Evolutionary conservation across 2,797 vertebrate species (phyloP), one percentile per base, ranked within the genome.

Genomic region (Meriones psammophilus): DNA sequence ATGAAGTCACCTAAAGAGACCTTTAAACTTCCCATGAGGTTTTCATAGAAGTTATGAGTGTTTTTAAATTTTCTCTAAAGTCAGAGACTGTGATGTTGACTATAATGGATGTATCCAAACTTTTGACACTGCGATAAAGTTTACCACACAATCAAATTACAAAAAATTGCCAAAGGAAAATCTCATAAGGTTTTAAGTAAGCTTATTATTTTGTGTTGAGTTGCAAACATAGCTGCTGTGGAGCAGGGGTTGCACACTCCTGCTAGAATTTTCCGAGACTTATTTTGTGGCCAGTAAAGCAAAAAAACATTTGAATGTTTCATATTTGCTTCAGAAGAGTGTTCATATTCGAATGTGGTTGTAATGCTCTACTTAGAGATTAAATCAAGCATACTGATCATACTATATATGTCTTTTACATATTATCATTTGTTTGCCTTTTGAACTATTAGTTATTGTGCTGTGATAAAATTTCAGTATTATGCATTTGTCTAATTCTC

Each of bases 231-330:
- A 54, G 8, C 42, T 24, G 8, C n/a, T 85, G 30, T 68, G 42
- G 28, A 18, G 13, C 83, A 46, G 30, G 42, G 5, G 18, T 15
- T 54, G 20, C 18, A 68, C 39, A 68, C 20, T 24, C 42, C 10
- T n/a, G 30, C 56, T 60, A 85, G 46, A 86, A 68, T 91, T 95
- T 91, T 73, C 79, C 24, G 18, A 92, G 69, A 87, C 24, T 58
- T 80, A 50, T 30, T 84, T 92, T 94, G 58, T 74, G 58, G n/a
- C 26, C 26, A 71, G 26, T 60, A 69, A 69, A 64, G 71, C 26
- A 76, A 87, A n/a, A 58, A 74, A 56, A 69, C 20, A 36, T 96
- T 94, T 74, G 84, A 96, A 62, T 80, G 17, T 88, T 71, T 39
- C 22, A 10, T 58, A 28, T 66, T 95, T 85, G 42, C 22, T 84